Percentiles rank a stretch among this genome's conserved stretches.
phyloP scores from a whole-genome alignment of 2,113 vertebrate species.

The Ariopsis seemanni region DNA sequence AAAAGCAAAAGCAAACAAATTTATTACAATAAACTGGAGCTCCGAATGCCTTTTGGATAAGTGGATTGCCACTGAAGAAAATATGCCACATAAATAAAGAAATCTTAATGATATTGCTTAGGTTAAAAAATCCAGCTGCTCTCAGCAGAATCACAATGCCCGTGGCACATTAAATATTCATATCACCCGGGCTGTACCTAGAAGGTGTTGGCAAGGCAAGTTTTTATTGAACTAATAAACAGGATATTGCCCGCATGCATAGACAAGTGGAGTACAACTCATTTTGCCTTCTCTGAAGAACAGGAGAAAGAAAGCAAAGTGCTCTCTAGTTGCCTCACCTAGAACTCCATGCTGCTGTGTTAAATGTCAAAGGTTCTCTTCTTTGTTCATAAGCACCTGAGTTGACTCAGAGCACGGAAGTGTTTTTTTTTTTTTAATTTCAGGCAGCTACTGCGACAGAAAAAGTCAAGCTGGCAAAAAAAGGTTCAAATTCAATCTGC shows the following conservation, averaged over 20 bases:
- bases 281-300: conserved; percentile 47
- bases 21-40: conserved; percentile 70
- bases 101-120: conserved; percentile 79
- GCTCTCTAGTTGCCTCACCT: conserved; percentile 5
- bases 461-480: neutral
- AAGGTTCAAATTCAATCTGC: neutral
- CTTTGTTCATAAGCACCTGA: neutral
- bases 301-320: conserved; percentile 6
- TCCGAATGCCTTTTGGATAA: conserved; percentile 63
- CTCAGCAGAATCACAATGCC: conserved; percentile 81
- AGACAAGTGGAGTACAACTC: conserved; percentile 37
- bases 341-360: conserved; percentile 5
- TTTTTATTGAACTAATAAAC: conserved; percentile 70
- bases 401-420: conserved; percentile 22
- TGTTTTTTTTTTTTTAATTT: conserved; percentile 27
- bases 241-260: conserved; percentile 57
- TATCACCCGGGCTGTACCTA: conserved; percentile 58
- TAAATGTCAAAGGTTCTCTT: conserved; percentile 39
- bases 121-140: conserved; percentile 77
- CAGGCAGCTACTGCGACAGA: conserved; percentile 13
- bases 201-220: conserved; percentile 56
- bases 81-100: conserved; percentile 78
- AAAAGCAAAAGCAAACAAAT: conserved; percentile 73
- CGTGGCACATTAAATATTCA: conserved; percentile 89
- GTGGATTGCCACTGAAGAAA: conserved; percentile 63